Conservation (phyloP, 2,797 vertebrate genomes). For the Myotis findleyi region DNA sequence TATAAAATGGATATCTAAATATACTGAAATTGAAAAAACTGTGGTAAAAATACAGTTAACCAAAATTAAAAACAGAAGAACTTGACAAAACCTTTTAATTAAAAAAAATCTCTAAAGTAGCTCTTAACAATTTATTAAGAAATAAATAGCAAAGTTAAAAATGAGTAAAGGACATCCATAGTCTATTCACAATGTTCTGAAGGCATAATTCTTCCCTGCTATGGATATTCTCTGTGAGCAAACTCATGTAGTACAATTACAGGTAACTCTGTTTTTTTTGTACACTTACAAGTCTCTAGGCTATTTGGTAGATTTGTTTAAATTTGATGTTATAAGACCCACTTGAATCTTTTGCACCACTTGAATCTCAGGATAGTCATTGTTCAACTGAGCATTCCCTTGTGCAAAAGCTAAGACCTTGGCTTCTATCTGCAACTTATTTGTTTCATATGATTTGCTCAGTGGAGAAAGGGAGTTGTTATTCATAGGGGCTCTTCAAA, state of each 20-base stretch:
- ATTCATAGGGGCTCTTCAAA: neutral
- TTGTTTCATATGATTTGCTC: slow-evolving; percentile 54
- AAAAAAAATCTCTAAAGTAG: slow-evolving; percentile 6
- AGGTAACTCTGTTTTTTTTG: neutral
- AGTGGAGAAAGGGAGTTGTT: neutral
- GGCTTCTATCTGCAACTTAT: neutral
- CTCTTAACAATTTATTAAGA: slow-evolving; percentile 46
- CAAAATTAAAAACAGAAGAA: slow-evolving; percentile 45
- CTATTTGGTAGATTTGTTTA: neutral
- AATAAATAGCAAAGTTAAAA: neutral
- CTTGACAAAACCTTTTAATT: neutral
- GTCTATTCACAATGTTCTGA: neutral
- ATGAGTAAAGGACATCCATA: neutral
- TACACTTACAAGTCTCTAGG: neutral
- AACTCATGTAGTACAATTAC: neutral
- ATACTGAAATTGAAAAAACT: neutral
- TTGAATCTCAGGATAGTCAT: slow-evolving; percentile 29
- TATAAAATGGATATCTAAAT: neutral
- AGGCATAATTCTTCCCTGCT: neutral
- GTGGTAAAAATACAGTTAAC: neutral
- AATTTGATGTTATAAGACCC: neutral
- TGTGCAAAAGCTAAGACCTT: slow-evolving; percentile 34
- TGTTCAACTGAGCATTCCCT: neutral
- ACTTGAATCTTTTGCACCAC: neutral
- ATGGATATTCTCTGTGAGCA: neutral